Evolutionary conservation across 2,113 vertebrate genomes (phyloP).

Genomic region (Microcebus murinus): DNA sequence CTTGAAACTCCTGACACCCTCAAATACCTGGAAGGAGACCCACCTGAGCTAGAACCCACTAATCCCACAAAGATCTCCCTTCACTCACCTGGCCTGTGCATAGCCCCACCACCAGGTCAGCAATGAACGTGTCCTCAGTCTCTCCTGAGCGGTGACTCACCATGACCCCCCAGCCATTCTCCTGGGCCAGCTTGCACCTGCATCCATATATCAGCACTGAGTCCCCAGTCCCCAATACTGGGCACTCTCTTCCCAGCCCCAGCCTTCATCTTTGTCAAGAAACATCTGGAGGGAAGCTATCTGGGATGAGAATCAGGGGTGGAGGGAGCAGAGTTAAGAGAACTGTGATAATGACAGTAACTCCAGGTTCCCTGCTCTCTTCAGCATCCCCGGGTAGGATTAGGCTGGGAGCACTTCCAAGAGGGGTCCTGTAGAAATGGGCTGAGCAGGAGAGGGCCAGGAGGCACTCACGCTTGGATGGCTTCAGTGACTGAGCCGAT

Average conservation of each 20-base stretch:
- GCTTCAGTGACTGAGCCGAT: slow-evolving; percentile 95
- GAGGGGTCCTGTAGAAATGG: background rate
- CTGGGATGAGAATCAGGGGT: background rate
- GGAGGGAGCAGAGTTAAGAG: background rate
- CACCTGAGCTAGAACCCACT: background rate
- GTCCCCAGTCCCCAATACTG: fast-evolving
- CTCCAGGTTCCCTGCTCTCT: background rate
- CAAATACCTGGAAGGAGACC: background rate
- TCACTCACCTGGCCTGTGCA: slow-evolving; percentile 94
- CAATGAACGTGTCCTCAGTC: slow-evolving; percentile 96
- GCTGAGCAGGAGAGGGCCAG: background rate
- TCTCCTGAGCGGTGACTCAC: slow-evolving; percentile 97
- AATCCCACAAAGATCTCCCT: background rate
- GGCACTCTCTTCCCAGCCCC: background rate
- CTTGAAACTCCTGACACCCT: background rate
- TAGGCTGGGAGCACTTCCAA: background rate
- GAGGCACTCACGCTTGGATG: slow-evolving; percentile 93
- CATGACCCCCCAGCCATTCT: slow-evolving; percentile 98
- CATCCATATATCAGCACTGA: slow-evolving; percentile 15
- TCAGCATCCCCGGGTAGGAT: background rate
- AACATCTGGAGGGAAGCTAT: background rate
- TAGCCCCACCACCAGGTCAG: slow-evolving; percentile 95
- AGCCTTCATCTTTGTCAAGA: background rate
- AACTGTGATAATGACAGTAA: background rate
- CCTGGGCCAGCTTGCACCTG: slow-evolving; percentile 96